Percentiles rank a stretch among this genome's conserved stretches.
Conservation (phyloP, 1,140 invertebrate species). For the Bombus affinis region DNA sequence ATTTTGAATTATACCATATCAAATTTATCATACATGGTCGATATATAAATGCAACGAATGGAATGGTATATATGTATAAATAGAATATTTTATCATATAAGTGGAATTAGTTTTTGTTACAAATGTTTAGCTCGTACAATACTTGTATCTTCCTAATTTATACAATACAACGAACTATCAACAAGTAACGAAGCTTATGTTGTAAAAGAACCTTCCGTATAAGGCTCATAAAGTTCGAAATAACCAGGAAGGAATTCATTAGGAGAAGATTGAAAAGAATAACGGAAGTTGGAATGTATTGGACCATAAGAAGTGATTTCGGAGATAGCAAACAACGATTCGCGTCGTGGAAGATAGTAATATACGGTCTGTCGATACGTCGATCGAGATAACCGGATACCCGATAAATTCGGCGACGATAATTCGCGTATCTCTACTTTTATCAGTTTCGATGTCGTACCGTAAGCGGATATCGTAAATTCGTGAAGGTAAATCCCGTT, state of each 20-base stretch:
- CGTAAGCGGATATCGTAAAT: conserved; percentile 72
- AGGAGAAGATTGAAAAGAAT: background rate
- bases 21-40: no score
- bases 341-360: conserved; percentile 44
- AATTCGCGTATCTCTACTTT: conserved; percentile 72
- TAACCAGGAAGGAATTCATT: background rate
- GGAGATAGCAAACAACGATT: background rate
- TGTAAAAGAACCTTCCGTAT: background rate
- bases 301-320: background rate
- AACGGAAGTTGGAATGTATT: background rate
- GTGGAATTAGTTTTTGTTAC: no score
- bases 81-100: no score
- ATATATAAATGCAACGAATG: no score
- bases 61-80: no score
- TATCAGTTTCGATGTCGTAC: conserved; percentile 64
- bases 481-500: conserved; percentile 68
- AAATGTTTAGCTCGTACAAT: no score
- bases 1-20: no score
- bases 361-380: conserved; percentile 54
- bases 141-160: background rate
- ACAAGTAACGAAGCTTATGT: background rate
- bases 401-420: conserved; percentile 72
- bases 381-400: conserved; percentile 72
- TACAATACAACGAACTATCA: background rate
- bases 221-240: background rate